Evolutionary conservation across 1,140 invertebrate species (phyloP).

Genomic region (Drosophila saltans): DNA sequence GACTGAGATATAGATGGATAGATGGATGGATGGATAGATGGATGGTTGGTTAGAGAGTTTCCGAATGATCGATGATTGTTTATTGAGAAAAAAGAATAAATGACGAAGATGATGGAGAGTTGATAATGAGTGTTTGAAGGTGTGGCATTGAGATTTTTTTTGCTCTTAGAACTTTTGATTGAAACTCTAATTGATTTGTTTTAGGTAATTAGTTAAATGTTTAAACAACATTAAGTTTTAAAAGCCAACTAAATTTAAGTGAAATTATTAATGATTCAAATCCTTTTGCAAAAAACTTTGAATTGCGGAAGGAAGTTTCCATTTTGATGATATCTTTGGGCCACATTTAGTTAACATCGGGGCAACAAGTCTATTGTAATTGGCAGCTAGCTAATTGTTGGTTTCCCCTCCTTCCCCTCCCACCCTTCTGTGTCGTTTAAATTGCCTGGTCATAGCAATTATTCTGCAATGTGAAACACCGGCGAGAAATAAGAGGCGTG

Average conservation of each 20-base stretch:
- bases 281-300: too few species aligned
- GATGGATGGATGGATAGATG: not conserved
- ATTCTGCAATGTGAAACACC: conserved; percentile 69
- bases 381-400: not conserved
- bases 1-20: not conserved
- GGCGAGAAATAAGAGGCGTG: conserved; percentile 52
- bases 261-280: not conserved
- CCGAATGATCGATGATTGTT: conserved; percentile 7
- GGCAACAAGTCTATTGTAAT: too few species aligned
- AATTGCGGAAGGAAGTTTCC: conserved; percentile 7
- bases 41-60: not conserved
- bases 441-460: conserved; percentile 62
- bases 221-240: not conserved
- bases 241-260: not conserved
- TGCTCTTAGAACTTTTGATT: not conserved
- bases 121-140: conserved; percentile 2
- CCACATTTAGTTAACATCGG: too few species aligned
- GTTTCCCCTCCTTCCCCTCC: not conserved
- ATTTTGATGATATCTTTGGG: not conserved
- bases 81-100: not conserved
- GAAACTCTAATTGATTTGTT: not conserved
- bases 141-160: not conserved
- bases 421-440: conserved; percentile 4
- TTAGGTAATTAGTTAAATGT: conserved; percentile 6
- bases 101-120: not conserved